Percentiles rank a stretch among this genome's conserved stretches.
These are phyloP conservation scores for Drosophila auraria DNA, from an alignment of 1,140 invertebrate genomes.

Conservation along the genomic window DNA sequence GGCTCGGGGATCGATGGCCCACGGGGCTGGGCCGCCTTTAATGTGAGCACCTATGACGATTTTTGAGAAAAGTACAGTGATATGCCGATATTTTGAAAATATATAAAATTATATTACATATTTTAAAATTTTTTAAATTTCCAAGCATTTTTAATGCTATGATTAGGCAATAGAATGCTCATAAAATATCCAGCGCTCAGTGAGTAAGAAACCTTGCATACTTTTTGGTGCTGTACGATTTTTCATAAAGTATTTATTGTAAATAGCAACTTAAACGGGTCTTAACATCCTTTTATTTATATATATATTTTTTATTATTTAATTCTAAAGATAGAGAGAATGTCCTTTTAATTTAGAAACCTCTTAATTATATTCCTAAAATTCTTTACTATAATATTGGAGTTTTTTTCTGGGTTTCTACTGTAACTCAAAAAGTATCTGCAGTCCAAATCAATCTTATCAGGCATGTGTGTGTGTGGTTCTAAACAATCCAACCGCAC, in stretches of 20 bases:
- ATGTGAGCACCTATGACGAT: constrained; percentile 73
- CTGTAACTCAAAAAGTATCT: constrained; percentile 54
- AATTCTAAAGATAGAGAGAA: not conserved
- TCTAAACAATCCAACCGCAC: constrained; percentile 79
- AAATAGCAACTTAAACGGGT: too few species aligned
- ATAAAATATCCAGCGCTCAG: too few species aligned
- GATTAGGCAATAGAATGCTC: too few species aligned
- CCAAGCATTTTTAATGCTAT: too few species aligned
- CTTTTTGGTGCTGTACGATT: not conserved
- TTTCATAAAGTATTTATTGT: too few species aligned
- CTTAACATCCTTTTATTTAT: not conserved
- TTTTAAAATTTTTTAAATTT: too few species aligned
- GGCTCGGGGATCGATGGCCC: constrained; percentile 24
- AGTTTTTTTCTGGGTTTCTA: not conserved
- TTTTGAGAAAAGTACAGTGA: constrained; percentile 34
- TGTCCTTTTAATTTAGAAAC: rapidly evolving
- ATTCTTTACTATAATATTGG: rapidly evolving
- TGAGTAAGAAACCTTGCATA: not conserved
- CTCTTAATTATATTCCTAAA: too few species aligned
- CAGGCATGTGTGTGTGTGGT: constrained; percentile 51
- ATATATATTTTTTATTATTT: not conserved
- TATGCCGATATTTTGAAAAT: not conserved
- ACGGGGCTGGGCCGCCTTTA: constrained; percentile 57
- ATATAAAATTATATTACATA: not conserved
- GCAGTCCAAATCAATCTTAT: constrained; percentile 81